phyloP scores from a whole-genome alignment of 1,140 invertebrate species.

The Calycopis cecrops region DNA sequence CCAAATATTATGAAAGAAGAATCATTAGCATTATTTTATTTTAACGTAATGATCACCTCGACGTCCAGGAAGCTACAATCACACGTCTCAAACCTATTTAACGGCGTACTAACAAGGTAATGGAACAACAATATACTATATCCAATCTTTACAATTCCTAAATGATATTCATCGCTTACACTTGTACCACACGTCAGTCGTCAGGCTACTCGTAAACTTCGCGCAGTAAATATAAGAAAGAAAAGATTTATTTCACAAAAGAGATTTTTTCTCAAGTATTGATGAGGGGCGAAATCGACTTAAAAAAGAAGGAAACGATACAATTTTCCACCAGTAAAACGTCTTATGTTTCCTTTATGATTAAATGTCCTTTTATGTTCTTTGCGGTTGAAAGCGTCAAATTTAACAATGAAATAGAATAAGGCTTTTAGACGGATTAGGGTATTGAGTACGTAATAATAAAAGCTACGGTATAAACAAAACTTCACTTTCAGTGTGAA shows the following conservation, averaged over 20 bases:
- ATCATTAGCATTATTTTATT: too few species aligned
- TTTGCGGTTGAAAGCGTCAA: conserved; percentile 5
- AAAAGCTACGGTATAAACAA: too few species aligned
- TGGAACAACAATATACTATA: too few species aligned
- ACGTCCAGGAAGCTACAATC: too few species aligned
- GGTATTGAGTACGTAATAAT: too few species aligned
- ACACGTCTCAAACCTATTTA: too few species aligned
- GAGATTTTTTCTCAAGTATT: conserved; percentile 22
- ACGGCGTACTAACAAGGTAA: too few species aligned
- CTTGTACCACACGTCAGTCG: conserved; percentile 13
- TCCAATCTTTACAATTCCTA: too few species aligned
- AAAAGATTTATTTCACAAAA: conserved; percentile 35
- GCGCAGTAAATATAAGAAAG: conserved; percentile 54
- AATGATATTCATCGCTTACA: background rate
- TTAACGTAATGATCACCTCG: too few species aligned
- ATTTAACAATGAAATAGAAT: conserved; percentile 4
- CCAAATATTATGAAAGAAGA: too few species aligned
- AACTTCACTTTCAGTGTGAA: too few species aligned
- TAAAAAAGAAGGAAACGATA: conserved; percentile 16
- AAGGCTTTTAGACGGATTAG: conserved; percentile 3
- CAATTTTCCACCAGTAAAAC: conserved; percentile 14
- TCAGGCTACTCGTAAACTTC: conserved; percentile 43
- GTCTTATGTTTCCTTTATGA: conserved; percentile 13
- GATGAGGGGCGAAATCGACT: conserved; percentile 12
- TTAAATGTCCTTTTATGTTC: conserved; percentile 11